phyloP scores from a whole-genome alignment of 2,113 vertebrate genomes.

The Budorcas taxicolor region DNA sequence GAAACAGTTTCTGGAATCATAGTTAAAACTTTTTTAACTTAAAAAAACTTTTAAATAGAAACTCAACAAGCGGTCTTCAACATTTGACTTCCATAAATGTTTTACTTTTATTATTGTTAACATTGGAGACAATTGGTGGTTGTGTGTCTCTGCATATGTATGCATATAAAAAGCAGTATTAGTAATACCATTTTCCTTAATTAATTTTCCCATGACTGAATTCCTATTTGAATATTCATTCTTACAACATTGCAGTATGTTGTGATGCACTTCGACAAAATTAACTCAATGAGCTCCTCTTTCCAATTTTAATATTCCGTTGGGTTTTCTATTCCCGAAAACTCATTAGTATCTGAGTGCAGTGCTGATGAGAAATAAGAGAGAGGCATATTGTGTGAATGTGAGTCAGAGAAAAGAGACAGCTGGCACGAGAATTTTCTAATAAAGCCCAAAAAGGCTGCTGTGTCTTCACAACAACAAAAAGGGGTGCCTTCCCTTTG shows the following conservation, averaged over 20 bases:
- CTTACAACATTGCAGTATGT: slow-evolving; percentile 65
- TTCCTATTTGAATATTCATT: slow-evolving; percentile 78
- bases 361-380: slow-evolving; percentile 79
- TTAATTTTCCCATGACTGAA: slow-evolving; percentile 72
- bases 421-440: slow-evolving; percentile 76
- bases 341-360: slow-evolving; percentile 84
- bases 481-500: slow-evolving; percentile 69
- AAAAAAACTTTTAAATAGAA: background rate
- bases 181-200: slow-evolving; percentile 67
- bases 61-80: slow-evolving; percentile 23
- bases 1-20: background rate
- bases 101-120: slow-evolving; percentile 50
- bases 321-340: slow-evolving; percentile 78
- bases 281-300: slow-evolving; percentile 73
- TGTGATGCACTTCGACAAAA: slow-evolving; percentile 75
- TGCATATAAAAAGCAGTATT: slow-evolving; percentile 58
- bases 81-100: slow-evolving; percentile 43
- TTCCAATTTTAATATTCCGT: slow-evolving; percentile 82
- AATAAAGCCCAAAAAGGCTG: slow-evolving; percentile 70
- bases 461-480: slow-evolving; percentile 37
- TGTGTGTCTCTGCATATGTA: slow-evolving; percentile 47
- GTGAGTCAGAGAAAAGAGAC: slow-evolving; percentile 82
- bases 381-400: slow-evolving; percentile 82
- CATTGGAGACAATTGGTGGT: background rate
- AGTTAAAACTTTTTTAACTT: background rate